Evolutionary conservation across 2,888 invertebrate genomes (phyloP).

Genomic region (Mechanitis mazaeus): DNA sequence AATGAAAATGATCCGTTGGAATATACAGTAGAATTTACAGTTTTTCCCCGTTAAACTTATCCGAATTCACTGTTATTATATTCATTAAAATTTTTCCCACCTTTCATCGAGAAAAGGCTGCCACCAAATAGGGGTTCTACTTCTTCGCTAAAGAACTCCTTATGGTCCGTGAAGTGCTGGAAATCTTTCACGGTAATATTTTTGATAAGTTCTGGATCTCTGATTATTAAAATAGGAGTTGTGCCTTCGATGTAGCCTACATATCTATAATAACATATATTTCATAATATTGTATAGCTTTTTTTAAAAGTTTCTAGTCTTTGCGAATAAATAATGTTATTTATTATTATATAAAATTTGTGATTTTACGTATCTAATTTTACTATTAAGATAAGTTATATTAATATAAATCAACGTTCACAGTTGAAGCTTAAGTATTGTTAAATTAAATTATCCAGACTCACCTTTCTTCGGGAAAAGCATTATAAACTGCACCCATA

Average conservation of each 20-base stretch:
- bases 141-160: slow-evolving; percentile 48
- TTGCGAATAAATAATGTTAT: no score
- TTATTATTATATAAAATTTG: no score
- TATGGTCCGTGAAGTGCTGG: slow-evolving; percentile 74
- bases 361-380: background rate
- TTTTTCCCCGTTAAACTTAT: no score
- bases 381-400: background rate
- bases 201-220: slow-evolving; percentile 74
- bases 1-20: no score
- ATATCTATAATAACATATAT: slow-evolving; percentile 46
- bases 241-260: slow-evolving; percentile 62
- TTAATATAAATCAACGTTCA: background rate
- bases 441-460: slow-evolving; percentile 1
- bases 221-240: slow-evolving; percentile 56
- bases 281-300: background rate
- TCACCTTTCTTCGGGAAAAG: slow-evolving; percentile 50
- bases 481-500: slow-evolving; percentile 44
- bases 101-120: slow-evolving; percentile 55
- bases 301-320: no score
- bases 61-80: no score
- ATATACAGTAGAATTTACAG: no score
- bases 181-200: slow-evolving; percentile 75
- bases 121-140: slow-evolving; percentile 61
- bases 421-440: no score
- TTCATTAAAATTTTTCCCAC: slow-evolving; percentile 30